A percentile compares a stretch with the other conserved stretches of the same genome.
Evolutionary conservation across 2,888 invertebrate species (phyloP).

Genomic region (Blastobasis lacticolella): DNA sequence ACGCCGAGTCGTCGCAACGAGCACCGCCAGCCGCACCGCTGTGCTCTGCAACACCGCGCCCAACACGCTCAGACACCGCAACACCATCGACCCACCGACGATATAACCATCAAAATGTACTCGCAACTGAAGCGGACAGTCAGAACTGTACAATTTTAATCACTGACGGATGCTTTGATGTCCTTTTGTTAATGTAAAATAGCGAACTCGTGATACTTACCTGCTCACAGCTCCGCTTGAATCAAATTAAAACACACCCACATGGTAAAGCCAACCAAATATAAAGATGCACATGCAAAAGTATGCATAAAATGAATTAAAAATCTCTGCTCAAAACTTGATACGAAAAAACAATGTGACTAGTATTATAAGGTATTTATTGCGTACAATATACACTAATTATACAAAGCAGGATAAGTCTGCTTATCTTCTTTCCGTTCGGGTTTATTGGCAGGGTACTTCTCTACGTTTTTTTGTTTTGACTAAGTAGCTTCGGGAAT

Average conservation of each 20-base stretch:
- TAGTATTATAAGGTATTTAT: constrained; percentile 27
- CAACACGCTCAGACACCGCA: too few species aligned
- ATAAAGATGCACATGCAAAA: constrained; percentile 10
- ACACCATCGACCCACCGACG: too few species aligned
- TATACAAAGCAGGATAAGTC: constrained; percentile 8
- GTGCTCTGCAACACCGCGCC: constrained; percentile 39
- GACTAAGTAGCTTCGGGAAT: constrained; percentile 35
- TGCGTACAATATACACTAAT: constrained; percentile 29
- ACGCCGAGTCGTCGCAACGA: constrained; percentile 78
- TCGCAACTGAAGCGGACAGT: too few species aligned
- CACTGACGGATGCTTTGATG: too few species aligned
- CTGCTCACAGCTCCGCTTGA: background rate
- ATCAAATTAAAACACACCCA: constrained; percentile 18
- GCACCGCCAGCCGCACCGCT: constrained; percentile 53
- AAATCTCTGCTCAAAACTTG: constrained; percentile 59
- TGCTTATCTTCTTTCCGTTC: constrained; percentile 10
- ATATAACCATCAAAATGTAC: too few species aligned
- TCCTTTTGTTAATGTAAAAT: background rate
- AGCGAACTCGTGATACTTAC: background rate
- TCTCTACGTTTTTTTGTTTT: constrained; percentile 29
- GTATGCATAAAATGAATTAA: constrained; percentile 17
- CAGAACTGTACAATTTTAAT: too few species aligned
- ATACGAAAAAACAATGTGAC: constrained; percentile 21
- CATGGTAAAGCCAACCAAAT: constrained; percentile 33
- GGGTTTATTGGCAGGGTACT: constrained; percentile 22